Evolutionary conservation across 2,797 vertebrate genomes (phyloP).

Genomic region (Orestias chungarensis): DNA sequence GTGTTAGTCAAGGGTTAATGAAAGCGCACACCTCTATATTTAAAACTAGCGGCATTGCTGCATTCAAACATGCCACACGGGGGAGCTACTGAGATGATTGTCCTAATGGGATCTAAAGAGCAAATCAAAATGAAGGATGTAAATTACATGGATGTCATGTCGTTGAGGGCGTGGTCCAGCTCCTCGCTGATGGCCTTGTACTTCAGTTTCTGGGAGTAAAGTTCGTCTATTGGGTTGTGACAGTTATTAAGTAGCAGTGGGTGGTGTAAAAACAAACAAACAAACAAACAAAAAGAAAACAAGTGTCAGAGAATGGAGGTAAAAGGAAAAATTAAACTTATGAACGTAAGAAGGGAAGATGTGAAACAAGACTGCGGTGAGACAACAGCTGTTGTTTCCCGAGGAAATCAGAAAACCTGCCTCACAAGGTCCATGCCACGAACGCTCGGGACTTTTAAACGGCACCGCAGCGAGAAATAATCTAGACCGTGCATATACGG

Average conservation of each 20-base stretch:
- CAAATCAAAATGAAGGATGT: slow-evolving; percentile 51
- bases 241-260: slow-evolving; percentile 41
- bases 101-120: slow-evolving; percentile 28
- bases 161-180: slow-evolving; percentile 99
- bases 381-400: slow-evolving; percentile 72
- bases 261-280: slow-evolving; percentile 19
- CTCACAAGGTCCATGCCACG: slow-evolving; percentile 55
- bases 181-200: slow-evolving; percentile 99
- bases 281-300: slow-evolving; percentile 19
- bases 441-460: slow-evolving; percentile 32
- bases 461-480: slow-evolving; percentile 50
- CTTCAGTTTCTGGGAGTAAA: slow-evolving; percentile 99
- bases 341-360: slow-evolving; percentile 37
- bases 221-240: slow-evolving; percentile 88
- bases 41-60: slow-evolving; percentile 8
- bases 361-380: slow-evolving; percentile 61
- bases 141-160: slow-evolving; percentile 99
- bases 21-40: background rate
- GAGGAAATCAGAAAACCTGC: slow-evolving; percentile 66
- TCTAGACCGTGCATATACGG: slow-evolving; percentile 16
- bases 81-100: slow-evolving; percentile 42
- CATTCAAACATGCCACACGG: slow-evolving; percentile 61
- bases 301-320: slow-evolving; percentile 37
- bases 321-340: slow-evolving; percentile 32
- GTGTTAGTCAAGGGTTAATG: background rate